Evolutionary conservation across 2,797 vertebrate genomes (phyloP).

Genomic region (Coluber constrictor): DNA sequence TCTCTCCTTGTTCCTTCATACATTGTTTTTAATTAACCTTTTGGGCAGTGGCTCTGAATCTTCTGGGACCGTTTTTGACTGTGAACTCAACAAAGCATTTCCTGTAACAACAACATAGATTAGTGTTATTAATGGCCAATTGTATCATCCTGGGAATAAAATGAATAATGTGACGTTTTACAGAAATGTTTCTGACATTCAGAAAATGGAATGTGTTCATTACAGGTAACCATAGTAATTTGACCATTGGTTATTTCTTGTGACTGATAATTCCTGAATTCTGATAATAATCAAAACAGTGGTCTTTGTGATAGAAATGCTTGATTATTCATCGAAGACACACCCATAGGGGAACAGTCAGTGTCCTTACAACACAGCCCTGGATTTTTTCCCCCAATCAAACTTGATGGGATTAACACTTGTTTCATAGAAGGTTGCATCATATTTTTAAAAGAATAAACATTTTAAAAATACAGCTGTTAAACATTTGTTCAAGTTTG

Average conservation of each 20-base stretch:
- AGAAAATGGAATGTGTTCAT: not conserved
- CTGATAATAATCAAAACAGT: constrained; percentile 7
- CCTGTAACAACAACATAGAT: constrained; percentile 13
- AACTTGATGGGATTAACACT: not conserved
- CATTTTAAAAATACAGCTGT: not conserved
- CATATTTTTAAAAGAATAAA: not conserved
- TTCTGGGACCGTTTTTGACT: not conserved
- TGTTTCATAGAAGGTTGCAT: constrained; percentile 2
- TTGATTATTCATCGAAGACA: not conserved
- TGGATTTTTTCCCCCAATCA: not conserved
- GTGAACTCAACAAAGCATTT: not conserved
- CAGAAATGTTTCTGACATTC: constrained; percentile 20
- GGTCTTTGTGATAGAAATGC: not conserved
- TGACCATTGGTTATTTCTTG: not conserved
- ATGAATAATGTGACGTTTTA: not conserved
- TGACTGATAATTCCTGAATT: not conserved
- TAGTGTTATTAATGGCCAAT: not conserved
- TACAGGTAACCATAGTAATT: not conserved
- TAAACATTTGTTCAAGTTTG: not conserved
- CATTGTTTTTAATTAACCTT: constrained; percentile 30
- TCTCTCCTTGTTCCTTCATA: not conserved
- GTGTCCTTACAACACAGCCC: not conserved
- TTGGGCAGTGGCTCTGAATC: constrained; percentile 25
- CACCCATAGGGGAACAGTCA: not conserved
- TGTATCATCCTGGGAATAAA: not conserved